Percentiles rank a stretch among this genome's conserved stretches.
Evolutionary conservation across 2,113 vertebrate species (phyloP).

Genomic region (Pelmatolapia mariae): DNA sequence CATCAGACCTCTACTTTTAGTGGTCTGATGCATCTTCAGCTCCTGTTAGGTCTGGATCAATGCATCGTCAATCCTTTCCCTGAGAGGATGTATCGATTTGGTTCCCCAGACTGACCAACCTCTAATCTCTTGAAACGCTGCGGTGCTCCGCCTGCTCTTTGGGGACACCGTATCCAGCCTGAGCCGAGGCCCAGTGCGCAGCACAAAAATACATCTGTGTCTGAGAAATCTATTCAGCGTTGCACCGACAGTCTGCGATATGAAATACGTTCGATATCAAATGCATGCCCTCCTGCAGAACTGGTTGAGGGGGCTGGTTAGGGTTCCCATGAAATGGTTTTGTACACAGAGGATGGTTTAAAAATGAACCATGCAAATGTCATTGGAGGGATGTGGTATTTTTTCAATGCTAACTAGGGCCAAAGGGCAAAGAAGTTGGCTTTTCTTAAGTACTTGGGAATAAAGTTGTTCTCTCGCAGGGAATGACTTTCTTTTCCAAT

Average conservation of each 20-base stretch:
- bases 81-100: conserved; percentile 66
- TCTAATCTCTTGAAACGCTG: conserved; percentile 70
- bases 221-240: conserved; percentile 36
- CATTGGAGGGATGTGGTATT: not conserved
- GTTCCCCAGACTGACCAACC: conserved; percentile 59
- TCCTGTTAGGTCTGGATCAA: conserved; percentile 65
- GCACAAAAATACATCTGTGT: conserved; percentile 22
- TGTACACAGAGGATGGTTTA: not conserved
- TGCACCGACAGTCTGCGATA: conserved; percentile 3
- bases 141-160: conserved; percentile 37
- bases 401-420: not conserved
- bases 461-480: not conserved
- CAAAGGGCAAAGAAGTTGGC: not conserved
- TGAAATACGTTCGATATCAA: conserved; percentile 21
- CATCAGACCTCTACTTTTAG: conserved; percentile 7
- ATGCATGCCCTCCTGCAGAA: not conserved
- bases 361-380: not conserved
- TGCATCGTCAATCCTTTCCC: conserved; percentile 72
- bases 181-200: not conserved
- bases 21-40: conserved; percentile 43
- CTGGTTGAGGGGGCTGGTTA: not conserved
- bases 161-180: conserved; percentile 45
- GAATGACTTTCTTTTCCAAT: not conserved
- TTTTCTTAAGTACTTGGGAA: not conserved
- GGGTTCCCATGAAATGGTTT: not conserved